These are phyloP conservation scores for Drosophila ironensis DNA, from an alignment of 1,140 invertebrate species.

Conservation along the genomic window DNA sequence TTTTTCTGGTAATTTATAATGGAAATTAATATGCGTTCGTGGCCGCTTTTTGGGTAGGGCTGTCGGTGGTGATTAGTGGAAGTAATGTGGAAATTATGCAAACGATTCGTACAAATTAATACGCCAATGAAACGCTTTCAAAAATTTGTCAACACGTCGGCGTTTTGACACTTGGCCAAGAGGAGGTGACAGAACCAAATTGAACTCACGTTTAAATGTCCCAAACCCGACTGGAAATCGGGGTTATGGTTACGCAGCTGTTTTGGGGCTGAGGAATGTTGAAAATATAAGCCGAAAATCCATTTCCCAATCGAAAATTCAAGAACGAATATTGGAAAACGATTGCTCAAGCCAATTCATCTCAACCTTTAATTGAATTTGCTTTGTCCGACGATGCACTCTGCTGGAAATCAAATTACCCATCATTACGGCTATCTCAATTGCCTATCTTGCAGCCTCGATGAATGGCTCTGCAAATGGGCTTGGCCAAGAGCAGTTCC, in stretches of 20 bases:
- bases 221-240: not conserved
- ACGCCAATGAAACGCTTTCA: constrained; percentile 43
- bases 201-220: constrained; percentile 35
- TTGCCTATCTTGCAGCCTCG: constrained; percentile 8
- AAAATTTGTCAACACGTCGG: constrained; percentile 63
- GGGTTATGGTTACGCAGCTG: constrained; percentile 15
- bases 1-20: constrained; percentile 61
- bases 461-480: constrained; percentile 24
- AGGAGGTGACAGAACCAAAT: constrained; percentile 47
- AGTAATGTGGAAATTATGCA: constrained; percentile 74
- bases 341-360: not conserved
- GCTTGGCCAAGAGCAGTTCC: constrained; percentile 21
- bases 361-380: not conserved
- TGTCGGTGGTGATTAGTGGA: constrained; percentile 67
- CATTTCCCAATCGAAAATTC: too few species aligned
- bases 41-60: constrained; percentile 35
- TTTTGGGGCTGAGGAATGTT: not conserved
- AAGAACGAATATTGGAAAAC: too few species aligned
- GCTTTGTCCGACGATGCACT: not conserved
- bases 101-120: constrained; percentile 54
- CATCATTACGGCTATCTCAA: not conserved
- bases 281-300: too few species aligned
- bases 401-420: constrained; percentile 12
- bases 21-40: constrained; percentile 67
- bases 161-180: constrained; percentile 54